phyloP scores from a whole-genome alignment of 1,140 invertebrate species.

The Potamilus streckersoni region DNA sequence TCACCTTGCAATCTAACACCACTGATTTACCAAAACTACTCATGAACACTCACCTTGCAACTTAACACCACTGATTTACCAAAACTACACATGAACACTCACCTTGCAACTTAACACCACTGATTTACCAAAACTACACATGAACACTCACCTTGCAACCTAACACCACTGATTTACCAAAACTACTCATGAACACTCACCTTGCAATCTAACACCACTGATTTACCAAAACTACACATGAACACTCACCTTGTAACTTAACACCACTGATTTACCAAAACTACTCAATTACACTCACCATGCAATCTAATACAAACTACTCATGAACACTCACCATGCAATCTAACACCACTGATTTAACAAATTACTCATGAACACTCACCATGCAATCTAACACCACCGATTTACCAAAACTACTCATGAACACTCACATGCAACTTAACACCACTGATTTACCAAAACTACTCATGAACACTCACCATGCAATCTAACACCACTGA shows the following conservation, averaged over 20 bases:
- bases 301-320: slow-evolving; percentile 86
- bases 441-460: slow-evolving; percentile 96
- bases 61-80: slow-evolving; percentile 96
- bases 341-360: slow-evolving; percentile 94
- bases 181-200: slow-evolving; percentile 5
- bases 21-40: slow-evolving; percentile 96
- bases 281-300: slow-evolving; percentile 79
- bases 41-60: slow-evolving; percentile 72
- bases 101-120: slow-evolving; percentile 79
- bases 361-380: slow-evolving; percentile 85
- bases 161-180: slow-evolving; percentile 97
- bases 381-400: slow-evolving; percentile 79
- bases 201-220: slow-evolving; percentile 83
- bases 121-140: slow-evolving; percentile 94
- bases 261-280: slow-evolving; percentile 97
- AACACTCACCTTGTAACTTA: slow-evolving; percentile 69
- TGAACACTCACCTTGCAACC: slow-evolving; percentile 73
- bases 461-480: slow-evolving; percentile 80
- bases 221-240: slow-evolving; percentile 95
- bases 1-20: slow-evolving; percentile 74
- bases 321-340: slow-evolving; percentile 7
- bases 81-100: slow-evolving; percentile 67
- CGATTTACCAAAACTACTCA: slow-evolving; percentile 94
- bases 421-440: slow-evolving; percentile 52
- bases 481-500: slow-evolving; percentile 85